Base-by-base conservation (phyloP, 2,888 invertebrate genomes). In the Drosophila neotestacea region DNA sequence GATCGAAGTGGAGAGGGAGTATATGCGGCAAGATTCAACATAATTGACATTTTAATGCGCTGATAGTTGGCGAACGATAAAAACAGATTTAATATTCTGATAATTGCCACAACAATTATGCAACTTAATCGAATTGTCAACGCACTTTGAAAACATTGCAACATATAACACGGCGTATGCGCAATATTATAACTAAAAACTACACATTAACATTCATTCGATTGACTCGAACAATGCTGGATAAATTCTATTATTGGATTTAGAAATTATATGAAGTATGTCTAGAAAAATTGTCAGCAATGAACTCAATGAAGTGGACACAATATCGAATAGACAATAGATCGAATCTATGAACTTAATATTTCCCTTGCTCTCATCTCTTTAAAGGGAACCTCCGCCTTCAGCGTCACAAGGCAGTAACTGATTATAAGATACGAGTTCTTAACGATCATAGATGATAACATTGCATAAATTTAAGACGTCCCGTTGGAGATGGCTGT, bases 31-130 rank as follows among this genome's bases (percentile, higher is more conserved):
- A 73, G 69, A 73, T 46, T 48, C 44, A 65, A 74, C 68, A 78
- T 84, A 89, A 87, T 89, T 85, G 89, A 89, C 89, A 89, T 89
- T 85, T 89, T 85, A 85, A 89, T 85, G 77, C 73, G 82, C 85
- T 78, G 89, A 89, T 89, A 81, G 87, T 87, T 74, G 79, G 63
- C 51, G 48, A 69, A 70, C 73, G 89, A 85, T 85, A 89, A 80
- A 77, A 79, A 80, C 78, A 79, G 89, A 85, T 85, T 89, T 87
- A 85, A 85, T 89, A 87, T 85, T 85, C 88, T 87, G 85, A 85
- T 85, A 89, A 89, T 85, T 85, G 89, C 69, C 72, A 60, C 83
- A 85, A 72, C 77, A 88, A 88, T 85, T 88, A 83, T 73, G 78
- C 73, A 83, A 87, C 88, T 89, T 85, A 85, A 89, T 85, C 89